Evolutionary conservation across 2,797 vertebrate genomes (phyloP), one percentile per base, ranked within the genome.

Genomic region (Coilia nasus): DNA sequence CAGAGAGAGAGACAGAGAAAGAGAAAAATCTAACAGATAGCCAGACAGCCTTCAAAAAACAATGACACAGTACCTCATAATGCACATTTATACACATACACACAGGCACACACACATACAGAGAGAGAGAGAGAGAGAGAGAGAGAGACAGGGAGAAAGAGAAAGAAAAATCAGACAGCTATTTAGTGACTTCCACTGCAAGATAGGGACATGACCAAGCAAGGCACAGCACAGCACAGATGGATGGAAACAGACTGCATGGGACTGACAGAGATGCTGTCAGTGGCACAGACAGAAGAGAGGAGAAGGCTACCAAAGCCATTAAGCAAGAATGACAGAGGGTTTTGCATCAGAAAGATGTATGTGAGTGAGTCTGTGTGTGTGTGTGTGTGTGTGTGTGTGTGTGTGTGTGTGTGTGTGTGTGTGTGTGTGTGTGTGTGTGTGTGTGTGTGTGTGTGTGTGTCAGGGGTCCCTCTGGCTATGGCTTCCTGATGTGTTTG

Each of bases 401-500:
- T 75, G 67, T 35, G 67, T 2, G 67, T 41, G 17, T 78, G 35
- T 67, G 25, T 67, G 31, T 71, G 67, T 35, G 12, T 71, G 64
- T 71, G 81, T 2, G 31, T 78, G 62, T 47, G 81, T 47, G 50
- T 54, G 81, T 50, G 44, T 78, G 81, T 50, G 81, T 41, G 71
- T 75, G 67, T 35, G 14, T 35, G 67, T 35, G 67, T 75, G 31
- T 75, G 67, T 31, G 64, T 35, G 88, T 85, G 89, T 91, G 89
- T 89, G 90, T 92, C 87, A 92, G 85, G 91, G 91, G 91, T 80
- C 93, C 95, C 94, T 92, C 93, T 81, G 94, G 95, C 94, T 94
- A 95, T 88, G 87, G 94, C 95, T 95, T 96, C 94, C 94, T 93
- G 88, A 94, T 94, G 94, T 95, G 93, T 96, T 96, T 96, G 95